Evolutionary conservation across 2,113 vertebrate genomes (phyloP), one percentile per base, ranked within the genome.

Genomic region (Todiramphus saurophagus): DNA sequence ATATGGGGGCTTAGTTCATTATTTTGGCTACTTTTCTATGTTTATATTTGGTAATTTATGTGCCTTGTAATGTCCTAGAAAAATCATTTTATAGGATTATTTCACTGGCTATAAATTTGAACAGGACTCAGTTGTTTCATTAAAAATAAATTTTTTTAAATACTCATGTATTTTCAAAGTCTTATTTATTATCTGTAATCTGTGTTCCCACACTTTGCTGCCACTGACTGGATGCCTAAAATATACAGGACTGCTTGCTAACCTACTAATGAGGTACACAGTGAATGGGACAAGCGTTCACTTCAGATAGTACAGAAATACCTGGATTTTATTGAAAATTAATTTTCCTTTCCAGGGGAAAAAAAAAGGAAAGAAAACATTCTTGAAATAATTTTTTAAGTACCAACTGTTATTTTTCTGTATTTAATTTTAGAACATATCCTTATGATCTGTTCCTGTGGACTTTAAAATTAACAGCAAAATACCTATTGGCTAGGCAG

Each of bases 11-110:
- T 94, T 90, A 92, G 84, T 84, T 93, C 73, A 68, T 83, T 33
- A 43, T 87, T 95, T 94, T 94, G 95, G 93, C 80, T 94, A 96
- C 82, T 95, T 95, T 95, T 90, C 82, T 92, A 11, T 91, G 96
- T 96, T 95, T 94, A 89, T 95, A 92, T 87, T 94, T 94, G 94
- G 91, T 97, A 95, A 97, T 94, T 96, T 96, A 94, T 96, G 91
- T 94, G 95, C 91, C 91, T 97, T 97, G 85, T 94, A 95, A 94
- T 31, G 4, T 90, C 92, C 89, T 96, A 90, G 87, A 88, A 91
- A 94, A 95, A 94, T 80, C 48, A 85, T 96, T 96, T 94, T 92
- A 78, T 87, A 96, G 84, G 91, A 93, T 91, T 94, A 95, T 95
- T 96, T 97, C 87, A 81, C 56, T 93, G 94, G 96, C 83, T 97